Evolutionary conservation across 2,888 invertebrate species (phyloP).

Genomic region (Metacarcinus magister): DNA sequence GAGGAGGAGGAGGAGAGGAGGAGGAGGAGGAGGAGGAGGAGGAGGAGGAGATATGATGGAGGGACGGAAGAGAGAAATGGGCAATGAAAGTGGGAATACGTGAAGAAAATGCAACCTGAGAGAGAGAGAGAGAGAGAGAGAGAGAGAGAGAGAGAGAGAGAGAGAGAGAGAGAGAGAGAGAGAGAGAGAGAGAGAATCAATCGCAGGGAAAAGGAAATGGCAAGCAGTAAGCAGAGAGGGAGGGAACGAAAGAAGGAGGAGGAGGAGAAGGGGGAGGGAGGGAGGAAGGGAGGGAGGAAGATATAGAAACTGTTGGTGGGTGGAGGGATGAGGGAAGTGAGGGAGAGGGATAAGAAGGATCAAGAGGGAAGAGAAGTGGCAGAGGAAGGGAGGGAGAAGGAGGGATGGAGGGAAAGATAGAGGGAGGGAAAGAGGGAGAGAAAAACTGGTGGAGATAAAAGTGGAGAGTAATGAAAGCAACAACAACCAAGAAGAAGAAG

Average conservation of each 20-base stretch:
- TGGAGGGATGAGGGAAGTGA: neutral
- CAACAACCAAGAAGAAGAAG: neutral
- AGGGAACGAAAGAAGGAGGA: neutral
- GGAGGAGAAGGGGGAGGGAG: neutral
- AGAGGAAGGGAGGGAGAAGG: neutral
- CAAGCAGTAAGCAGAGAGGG: too few relatives aligned
- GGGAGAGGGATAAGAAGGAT: neutral
- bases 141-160: neutral
- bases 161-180: neutral
- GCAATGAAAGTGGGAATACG: too few relatives aligned
- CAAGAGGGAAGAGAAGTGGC: neutral
- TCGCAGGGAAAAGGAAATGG: neutral
- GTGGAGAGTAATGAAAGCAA: neutral
- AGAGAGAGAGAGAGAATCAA: slow-evolving; percentile 21
- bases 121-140: neutral
- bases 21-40: neutral
- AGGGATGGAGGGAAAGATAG: neutral
- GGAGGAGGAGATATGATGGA: neutral
- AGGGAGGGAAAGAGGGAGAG: neutral
- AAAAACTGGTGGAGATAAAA: neutral
- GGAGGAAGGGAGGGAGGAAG: neutral
- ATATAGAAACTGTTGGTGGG: neutral
- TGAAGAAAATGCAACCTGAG: neutral
- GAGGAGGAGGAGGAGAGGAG: slow-evolving; percentile 39
- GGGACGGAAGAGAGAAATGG: too few relatives aligned